Evolutionary conservation across 2,888 invertebrate genomes (phyloP).

Genomic region (Teleogryllus oceanicus): DNA sequence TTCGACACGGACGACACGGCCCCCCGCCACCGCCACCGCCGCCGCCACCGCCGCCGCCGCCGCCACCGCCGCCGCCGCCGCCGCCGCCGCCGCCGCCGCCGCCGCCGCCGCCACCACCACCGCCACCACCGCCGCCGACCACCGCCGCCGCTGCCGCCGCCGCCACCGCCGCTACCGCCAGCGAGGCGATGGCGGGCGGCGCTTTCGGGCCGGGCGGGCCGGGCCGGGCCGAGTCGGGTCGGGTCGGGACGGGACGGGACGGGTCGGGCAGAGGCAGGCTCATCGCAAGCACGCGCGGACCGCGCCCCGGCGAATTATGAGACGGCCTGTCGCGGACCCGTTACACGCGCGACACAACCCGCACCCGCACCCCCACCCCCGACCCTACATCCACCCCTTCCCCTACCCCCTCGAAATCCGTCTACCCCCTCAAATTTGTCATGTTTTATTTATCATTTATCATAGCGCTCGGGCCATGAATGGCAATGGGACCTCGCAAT

Average conservation of each 20-base stretch:
- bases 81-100: no score
- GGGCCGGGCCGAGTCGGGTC: no score
- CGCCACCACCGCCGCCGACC: not conserved
- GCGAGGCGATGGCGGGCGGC: not conserved
- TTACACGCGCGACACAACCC: slow-evolving; percentile 3
- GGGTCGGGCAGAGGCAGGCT: no score
- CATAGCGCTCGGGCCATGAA: slow-evolving; percentile 9
- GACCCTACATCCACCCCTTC: not conserved
- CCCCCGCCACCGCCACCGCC: not conserved
- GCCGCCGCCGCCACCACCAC: no score
- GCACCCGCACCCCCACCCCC: not conserved
- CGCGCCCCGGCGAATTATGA: not conserved
- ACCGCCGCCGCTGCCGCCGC: not conserved
- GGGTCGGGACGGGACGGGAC: no score
- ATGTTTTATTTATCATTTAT: slow-evolving; percentile 18
- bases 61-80: no score
- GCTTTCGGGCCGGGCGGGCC: no score
- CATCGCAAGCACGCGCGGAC: no score
- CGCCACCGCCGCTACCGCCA: not conserved
- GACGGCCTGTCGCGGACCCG: not conserved
- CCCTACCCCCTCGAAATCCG: not conserved
- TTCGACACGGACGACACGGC: no score
- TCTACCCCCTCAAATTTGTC: not conserved
- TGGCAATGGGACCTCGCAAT: slow-evolving; percentile 10
- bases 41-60: no score